phyloP scores from a whole-genome alignment of 2,888 invertebrate species.

The Auanema freiburgensis region DNA sequence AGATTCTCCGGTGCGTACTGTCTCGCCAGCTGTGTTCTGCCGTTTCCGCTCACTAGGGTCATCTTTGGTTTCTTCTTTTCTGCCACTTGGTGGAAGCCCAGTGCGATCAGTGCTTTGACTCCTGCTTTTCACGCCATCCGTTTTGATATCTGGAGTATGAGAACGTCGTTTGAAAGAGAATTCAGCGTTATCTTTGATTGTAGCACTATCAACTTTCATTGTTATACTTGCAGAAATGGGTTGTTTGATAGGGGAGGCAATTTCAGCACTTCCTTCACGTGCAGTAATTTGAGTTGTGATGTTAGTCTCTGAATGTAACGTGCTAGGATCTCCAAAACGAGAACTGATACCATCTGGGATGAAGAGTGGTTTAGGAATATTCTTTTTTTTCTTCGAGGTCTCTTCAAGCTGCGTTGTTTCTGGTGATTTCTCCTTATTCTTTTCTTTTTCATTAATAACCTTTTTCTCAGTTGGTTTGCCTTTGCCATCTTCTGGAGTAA shows the following conservation, averaged over 20 bases:
- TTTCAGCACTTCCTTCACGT: slow-evolving; percentile 46
- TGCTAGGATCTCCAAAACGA: slow-evolving; percentile 50
- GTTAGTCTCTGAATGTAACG: slow-evolving; percentile 47
- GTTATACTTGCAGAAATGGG: slow-evolving; percentile 40
- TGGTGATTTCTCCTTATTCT: slow-evolving; percentile 12
- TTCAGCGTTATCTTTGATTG: slow-evolving; percentile 34
- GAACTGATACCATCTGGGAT: slow-evolving; percentile 63
- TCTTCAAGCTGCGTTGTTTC: not conserved
- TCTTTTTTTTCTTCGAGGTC: slow-evolving; percentile 22
- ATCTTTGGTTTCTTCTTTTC: slow-evolving; percentile 7
- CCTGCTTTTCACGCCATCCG: slow-evolving; percentile 7
- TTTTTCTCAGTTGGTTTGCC: slow-evolving; percentile 5
- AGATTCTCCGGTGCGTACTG: too few relatives aligned
- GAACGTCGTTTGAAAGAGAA: slow-evolving; percentile 42
- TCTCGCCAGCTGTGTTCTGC: too few relatives aligned
- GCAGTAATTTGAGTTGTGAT: slow-evolving; percentile 47
- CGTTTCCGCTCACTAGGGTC: too few relatives aligned
- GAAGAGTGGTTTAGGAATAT: slow-evolving; percentile 54
- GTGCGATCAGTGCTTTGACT: slow-evolving; percentile 3
- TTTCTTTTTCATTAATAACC: not conserved
- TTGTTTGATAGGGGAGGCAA: slow-evolving; percentile 34
- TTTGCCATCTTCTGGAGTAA: slow-evolving; percentile 12
- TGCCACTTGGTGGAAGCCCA: slow-evolving; percentile 17
- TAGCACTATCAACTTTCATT: slow-evolving; percentile 37
- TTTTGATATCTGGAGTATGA: slow-evolving; percentile 27